Evolutionary conservation across 2,888 invertebrate genomes (phyloP).

Genomic region (Siphlonurus alternatus): DNA sequence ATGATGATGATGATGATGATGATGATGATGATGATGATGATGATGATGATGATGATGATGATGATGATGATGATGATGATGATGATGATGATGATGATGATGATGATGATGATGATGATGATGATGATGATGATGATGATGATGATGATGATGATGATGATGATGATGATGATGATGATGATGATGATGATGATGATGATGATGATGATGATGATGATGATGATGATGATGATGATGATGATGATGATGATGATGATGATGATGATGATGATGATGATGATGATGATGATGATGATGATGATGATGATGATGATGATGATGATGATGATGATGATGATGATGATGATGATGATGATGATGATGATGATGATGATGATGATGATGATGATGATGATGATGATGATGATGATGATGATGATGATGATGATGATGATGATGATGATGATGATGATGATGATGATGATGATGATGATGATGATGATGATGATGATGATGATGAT

Average conservation of each 20-base stretch:
- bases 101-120: constrained; percentile 7
- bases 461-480: constrained; percentile 8
- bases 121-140: constrained; percentile 8
- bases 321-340: constrained; percentile 8
- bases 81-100: constrained; percentile 7
- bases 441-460: constrained; percentile 7
- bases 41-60: constrained; percentile 4
- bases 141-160: constrained; percentile 7
- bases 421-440: constrained; percentile 8
- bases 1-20: not conserved
- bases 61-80: constrained; percentile 8
- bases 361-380: constrained; percentile 8
- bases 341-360: constrained; percentile 8
- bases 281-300: constrained; percentile 8
- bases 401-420: constrained; percentile 8
- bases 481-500: constrained; percentile 8
- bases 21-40: not conserved
- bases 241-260: constrained; percentile 8
- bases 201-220: constrained; percentile 8
- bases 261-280: constrained; percentile 8
- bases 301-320: constrained; percentile 8
- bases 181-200: constrained; percentile 7
- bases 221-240: constrained; percentile 7
- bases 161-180: constrained; percentile 8
- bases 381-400: constrained; percentile 8